phyloP scores from a whole-genome alignment of 1,140 invertebrate species.

The Aphidius ervi region DNA sequence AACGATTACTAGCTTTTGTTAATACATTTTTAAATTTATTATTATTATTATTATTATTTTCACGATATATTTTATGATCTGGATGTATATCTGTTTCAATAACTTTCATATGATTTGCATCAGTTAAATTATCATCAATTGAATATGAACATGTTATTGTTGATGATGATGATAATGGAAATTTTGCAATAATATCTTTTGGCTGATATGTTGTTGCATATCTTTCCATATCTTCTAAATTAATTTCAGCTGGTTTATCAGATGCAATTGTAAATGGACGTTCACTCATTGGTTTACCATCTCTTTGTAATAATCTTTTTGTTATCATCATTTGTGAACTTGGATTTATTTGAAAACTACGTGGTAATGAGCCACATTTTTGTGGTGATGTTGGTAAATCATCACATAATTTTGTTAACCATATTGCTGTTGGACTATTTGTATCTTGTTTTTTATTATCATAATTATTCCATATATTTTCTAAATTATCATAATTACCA shows the following conservation, averaged over 20 bases:
- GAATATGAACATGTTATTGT: slow-evolving; percentile 34
- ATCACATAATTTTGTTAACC: slow-evolving; percentile 59
- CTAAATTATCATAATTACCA: slow-evolving; percentile 53
- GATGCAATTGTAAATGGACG: slow-evolving; percentile 71
- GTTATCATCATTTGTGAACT: slow-evolving; percentile 32
- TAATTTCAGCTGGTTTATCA: slow-evolving; percentile 51
- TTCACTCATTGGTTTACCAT: slow-evolving; percentile 51
- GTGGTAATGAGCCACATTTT: slow-evolving; percentile 73
- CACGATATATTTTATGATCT: slow-evolving; percentile 72
- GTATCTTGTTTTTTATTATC: slow-evolving; percentile 28
- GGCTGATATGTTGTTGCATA: slow-evolving; percentile 54
- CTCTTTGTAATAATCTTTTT: slow-evolving; percentile 47
- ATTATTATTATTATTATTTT: slow-evolving; percentile 35
- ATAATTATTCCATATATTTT: slow-evolving; percentile 49
- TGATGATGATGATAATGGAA: slow-evolving; percentile 22
- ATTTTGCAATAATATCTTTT: slow-evolving; percentile 47
- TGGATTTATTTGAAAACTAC: slow-evolving; percentile 61
- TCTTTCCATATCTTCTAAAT: slow-evolving; percentile 57
- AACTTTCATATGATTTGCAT: slow-evolving; percentile 46
- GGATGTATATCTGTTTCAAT: slow-evolving; percentile 58
- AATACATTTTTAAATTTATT: slow-evolving; percentile 39
- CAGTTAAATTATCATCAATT: slow-evolving; percentile 54
- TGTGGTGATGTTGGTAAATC: slow-evolving; percentile 52
- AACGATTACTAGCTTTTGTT: slow-evolving; percentile 41
- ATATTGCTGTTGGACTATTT: slow-evolving; percentile 58